Conservation (phyloP, 1,140 invertebrate species). For the Fopius arisanus region DNA sequence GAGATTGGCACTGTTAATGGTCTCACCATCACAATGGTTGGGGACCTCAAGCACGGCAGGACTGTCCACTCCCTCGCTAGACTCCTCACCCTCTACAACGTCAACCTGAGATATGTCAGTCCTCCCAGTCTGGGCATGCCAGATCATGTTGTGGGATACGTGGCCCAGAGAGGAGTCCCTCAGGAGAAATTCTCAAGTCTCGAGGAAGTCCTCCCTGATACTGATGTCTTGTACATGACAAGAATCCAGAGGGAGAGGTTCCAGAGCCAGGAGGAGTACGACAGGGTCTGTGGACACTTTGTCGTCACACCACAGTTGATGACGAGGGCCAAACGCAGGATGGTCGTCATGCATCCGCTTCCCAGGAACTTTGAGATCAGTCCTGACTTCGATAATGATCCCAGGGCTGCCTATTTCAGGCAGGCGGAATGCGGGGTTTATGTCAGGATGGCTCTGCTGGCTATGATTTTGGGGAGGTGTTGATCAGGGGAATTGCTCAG, state of each 20-base stretch:
- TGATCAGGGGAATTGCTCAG: not conserved
- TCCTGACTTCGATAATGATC: slow-evolving; percentile 93
- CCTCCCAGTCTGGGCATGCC: slow-evolving; percentile 91
- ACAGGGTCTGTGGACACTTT: slow-evolving; percentile 84
- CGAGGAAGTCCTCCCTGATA: slow-evolving; percentile 87
- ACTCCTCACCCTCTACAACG: slow-evolving; percentile 79
- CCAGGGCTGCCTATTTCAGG: slow-evolving; percentile 96
- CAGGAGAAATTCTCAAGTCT: slow-evolving; percentile 79
- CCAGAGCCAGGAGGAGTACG: slow-evolving; percentile 82
- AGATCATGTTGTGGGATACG: slow-evolving; percentile 80
- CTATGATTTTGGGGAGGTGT: slow-evolving; percentile 82
- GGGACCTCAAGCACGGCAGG: slow-evolving; percentile 96
- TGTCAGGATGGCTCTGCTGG: slow-evolving; percentile 95
- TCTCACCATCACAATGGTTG: slow-evolving; percentile 91
- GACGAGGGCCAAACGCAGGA: slow-evolving; percentile 90
- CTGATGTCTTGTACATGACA: slow-evolving; percentile 98
- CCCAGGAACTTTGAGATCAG: slow-evolving; percentile 95
- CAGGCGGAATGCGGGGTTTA: slow-evolving; percentile 98
- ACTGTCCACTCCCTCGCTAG: slow-evolving; percentile 97
- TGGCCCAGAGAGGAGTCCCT: slow-evolving; percentile 77
- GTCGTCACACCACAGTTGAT: slow-evolving; percentile 94
- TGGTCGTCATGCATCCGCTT: slow-evolving; percentile 97
- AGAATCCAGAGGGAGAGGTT: slow-evolving; percentile 97
- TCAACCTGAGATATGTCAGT: slow-evolving; percentile 89
- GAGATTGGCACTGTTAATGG: slow-evolving; percentile 99